Evolutionary conservation across 2,113 vertebrate genomes (phyloP).

Genomic region (Cnemophilus loriae): DNA sequence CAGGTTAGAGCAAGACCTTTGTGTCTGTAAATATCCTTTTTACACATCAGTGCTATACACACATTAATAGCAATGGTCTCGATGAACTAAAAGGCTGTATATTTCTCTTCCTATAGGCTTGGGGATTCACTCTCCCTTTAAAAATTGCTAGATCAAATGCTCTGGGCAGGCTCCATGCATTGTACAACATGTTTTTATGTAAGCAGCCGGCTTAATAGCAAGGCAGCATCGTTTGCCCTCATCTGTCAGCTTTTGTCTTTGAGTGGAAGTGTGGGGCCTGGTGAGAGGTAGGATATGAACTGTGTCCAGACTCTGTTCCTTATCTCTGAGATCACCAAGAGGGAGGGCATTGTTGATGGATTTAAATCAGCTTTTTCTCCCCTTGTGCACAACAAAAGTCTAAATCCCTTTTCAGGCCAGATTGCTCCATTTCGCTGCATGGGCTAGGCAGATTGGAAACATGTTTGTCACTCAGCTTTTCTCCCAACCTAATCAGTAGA

Average conservation of each 20-base stretch:
- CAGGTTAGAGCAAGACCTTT: neutral
- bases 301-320: constrained; percentile 56
- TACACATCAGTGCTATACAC: neutral
- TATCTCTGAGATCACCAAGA: constrained; percentile 75
- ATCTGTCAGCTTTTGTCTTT: constrained; percentile 63
- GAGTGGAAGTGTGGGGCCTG: constrained; percentile 58
- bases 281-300: constrained; percentile 60
- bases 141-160: neutral
- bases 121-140: neutral
- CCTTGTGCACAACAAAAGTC: constrained; percentile 73
- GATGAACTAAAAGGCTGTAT: neutral
- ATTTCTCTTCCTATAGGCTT: neutral
- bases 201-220: neutral
- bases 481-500: constrained; percentile 73
- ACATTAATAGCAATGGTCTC: neutral
- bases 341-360: constrained; percentile 73
- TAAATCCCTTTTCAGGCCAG: constrained; percentile 78
- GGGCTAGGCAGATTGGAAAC: constrained; percentile 75
- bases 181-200: constrained; percentile 1
- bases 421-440: constrained; percentile 77
- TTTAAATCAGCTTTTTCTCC: constrained; percentile 73
- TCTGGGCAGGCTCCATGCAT: neutral
- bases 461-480: constrained; percentile 78
- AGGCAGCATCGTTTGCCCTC: constrained; percentile 36
- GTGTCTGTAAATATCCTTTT: neutral